Percentiles rank a stretch among this genome's conserved stretches.
phyloP scores from a whole-genome alignment of 2,113 vertebrate species.

The Charadrius vociferus region DNA sequence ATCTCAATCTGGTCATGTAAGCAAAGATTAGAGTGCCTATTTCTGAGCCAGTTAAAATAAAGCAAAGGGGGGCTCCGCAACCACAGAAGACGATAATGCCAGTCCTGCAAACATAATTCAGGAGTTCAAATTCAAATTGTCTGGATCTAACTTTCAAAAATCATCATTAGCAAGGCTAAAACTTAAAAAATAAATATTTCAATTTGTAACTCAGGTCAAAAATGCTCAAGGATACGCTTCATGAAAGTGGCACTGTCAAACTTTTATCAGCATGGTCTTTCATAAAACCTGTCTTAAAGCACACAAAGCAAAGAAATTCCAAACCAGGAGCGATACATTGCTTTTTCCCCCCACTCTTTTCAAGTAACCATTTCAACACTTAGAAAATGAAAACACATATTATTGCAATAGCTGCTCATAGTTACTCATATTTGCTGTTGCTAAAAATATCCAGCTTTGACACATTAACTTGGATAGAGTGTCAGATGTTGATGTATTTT shows the following conservation, averaged over 20 bases:
- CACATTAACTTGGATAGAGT: not conserved
- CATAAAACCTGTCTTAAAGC: not conserved
- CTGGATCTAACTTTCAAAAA: not conserved
- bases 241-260: not conserved
- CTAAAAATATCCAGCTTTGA: conserved; percentile 18
- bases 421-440: not conserved
- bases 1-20: not conserved
- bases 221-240: not conserved
- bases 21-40: not conserved
- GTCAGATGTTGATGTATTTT: not conserved
- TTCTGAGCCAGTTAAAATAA: conserved; percentile 7
- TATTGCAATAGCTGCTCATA: not conserved
- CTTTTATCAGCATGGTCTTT: not conserved
- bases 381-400: not conserved
- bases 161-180: not conserved
- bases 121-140: not conserved
- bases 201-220: not conserved
- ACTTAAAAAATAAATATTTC: not conserved
- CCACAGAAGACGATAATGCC: not conserved
- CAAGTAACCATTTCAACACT: not conserved
- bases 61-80: not conserved
- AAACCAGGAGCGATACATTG: not conserved
- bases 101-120: not conserved
- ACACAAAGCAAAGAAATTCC: not conserved
- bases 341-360: not conserved